phyloP scores from a whole-genome alignment of 2,113 vertebrate species.

The Tragelaphus strepsiceros region DNA sequence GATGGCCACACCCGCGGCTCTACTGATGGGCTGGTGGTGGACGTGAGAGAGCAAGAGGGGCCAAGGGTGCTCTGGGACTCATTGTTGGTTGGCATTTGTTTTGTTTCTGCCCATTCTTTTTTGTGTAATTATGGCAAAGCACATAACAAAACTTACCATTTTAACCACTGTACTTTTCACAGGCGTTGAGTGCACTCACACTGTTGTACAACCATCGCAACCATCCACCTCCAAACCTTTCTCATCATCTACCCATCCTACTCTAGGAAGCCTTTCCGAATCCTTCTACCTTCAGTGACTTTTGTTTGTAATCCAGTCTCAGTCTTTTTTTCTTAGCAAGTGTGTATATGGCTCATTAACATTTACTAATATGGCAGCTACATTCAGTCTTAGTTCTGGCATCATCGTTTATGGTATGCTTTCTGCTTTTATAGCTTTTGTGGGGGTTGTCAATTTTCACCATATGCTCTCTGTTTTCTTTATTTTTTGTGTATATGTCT shows the following conservation, averaged over 20 bases:
- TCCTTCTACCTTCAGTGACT: not conserved
- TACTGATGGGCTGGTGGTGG: not conserved
- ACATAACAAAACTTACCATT: not conserved
- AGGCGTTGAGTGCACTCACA: accelerated
- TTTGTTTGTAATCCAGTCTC: not conserved
- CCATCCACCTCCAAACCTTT: not conserved
- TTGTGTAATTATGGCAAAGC: not conserved
- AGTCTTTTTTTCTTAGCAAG: not conserved
- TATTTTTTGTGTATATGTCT: slow-evolving; percentile 32
- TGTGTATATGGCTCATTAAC: not conserved
- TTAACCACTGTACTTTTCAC: accelerated
- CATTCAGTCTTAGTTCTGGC: not conserved
- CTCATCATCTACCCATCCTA: not conserved
- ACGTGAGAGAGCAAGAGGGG: not conserved
- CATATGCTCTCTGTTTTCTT: slow-evolving; percentile 47
- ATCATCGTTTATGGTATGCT: not conserved
- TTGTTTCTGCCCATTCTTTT: not conserved
- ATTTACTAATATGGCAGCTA: not conserved
- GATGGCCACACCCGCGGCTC: accelerated
- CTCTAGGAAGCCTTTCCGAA: not conserved
- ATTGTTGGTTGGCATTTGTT: not conserved
- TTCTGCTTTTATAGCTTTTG: not conserved
- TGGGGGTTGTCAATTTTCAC: not conserved
- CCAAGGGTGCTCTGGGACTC: not conserved
- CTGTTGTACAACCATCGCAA: accelerated